phyloP scores from a whole-genome alignment of 2,888 invertebrate species.

The Agrilus cyanescens region DNA sequence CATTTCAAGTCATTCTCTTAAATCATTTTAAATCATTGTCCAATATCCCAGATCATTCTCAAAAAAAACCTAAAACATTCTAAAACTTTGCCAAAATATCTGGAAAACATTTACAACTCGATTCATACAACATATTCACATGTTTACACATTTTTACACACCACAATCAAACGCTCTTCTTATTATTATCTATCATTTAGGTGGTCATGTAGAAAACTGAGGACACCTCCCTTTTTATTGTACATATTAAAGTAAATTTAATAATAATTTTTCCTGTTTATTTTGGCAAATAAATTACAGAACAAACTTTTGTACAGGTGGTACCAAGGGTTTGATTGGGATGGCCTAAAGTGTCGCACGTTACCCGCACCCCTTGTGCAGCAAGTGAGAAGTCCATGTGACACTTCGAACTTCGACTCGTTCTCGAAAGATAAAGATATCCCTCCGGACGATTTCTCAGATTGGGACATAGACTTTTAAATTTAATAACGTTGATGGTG shows the following conservation, averaged over 20 bases:
- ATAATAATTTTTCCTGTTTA: background rate
- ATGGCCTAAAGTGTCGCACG: slow-evolving; percentile 44
- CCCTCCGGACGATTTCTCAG: slow-evolving; percentile 55
- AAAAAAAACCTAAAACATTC: too few species aligned
- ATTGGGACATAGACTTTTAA: slow-evolving; percentile 62
- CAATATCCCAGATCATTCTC: too few species aligned
- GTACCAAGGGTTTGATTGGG: slow-evolving; percentile 71
- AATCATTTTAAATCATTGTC: too few species aligned
- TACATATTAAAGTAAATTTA: background rate
- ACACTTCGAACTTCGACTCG: slow-evolving; percentile 55
- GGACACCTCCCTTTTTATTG: background rate
- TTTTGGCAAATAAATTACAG: background rate
- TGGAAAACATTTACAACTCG: too few species aligned
- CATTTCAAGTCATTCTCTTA: too few species aligned
- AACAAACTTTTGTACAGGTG: slow-evolving; percentile 39
- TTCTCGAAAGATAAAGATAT: slow-evolving; percentile 53
- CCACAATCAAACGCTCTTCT: too few species aligned
- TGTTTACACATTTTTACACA: too few species aligned
- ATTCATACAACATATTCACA: too few species aligned
- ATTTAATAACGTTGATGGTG: background rate
- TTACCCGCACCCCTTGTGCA: slow-evolving; percentile 44
- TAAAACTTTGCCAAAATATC: too few species aligned
- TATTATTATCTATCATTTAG: too few species aligned
- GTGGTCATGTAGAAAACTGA: too few species aligned
- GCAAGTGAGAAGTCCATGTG: slow-evolving; percentile 49